phyloP scores from a whole-genome alignment of 2,888 invertebrate genomes.

The Athalia rosae region DNA sequence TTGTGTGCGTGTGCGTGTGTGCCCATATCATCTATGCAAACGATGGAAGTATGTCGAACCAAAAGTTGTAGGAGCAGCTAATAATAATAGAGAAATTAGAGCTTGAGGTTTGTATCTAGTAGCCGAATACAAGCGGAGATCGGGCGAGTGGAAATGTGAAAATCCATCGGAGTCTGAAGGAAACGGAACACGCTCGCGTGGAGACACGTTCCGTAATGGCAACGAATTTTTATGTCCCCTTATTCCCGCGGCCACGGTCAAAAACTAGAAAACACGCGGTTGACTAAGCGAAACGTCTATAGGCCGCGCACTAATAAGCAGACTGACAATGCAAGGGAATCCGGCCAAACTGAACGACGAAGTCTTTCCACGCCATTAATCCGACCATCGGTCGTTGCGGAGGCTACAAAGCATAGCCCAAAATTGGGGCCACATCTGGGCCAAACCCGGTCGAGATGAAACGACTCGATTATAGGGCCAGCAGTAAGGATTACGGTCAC shows the following conservation, averaged over 20 bases:
- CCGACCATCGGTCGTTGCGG: conserved; percentile 16
- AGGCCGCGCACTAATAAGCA: conserved; percentile 27
- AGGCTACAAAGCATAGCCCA: conserved; percentile 41
- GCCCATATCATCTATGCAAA: too few species aligned
- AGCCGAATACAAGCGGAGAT: too few species aligned
- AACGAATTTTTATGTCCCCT: conserved; percentile 2
- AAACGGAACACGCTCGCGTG: too few species aligned
- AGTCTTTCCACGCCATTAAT: conserved; percentile 38
- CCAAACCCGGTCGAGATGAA: conserved; percentile 41
- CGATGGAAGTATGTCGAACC: too few species aligned
- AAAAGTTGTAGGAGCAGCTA: too few species aligned
- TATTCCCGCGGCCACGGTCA: not conserved
- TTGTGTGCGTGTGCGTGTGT: too few species aligned
- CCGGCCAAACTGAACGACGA: conserved; percentile 21
- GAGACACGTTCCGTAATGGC: not conserved
- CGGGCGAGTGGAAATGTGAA: too few species aligned
- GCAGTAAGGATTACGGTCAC: conserved; percentile 50
- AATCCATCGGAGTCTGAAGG: too few species aligned
- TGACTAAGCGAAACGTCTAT: conserved; percentile 31
- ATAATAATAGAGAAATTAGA: too few species aligned
- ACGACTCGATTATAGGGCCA: conserved; percentile 50
- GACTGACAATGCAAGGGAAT: conserved; percentile 21
- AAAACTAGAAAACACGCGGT: conserved; percentile 30
- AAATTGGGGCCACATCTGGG: conserved; percentile 46
- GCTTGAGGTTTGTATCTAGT: too few species aligned